Percentiles rank a stretch among this genome's conserved stretches.
Conservation (phyloP, 2,888 invertebrate species). For the Selenia dentaria region DNA sequence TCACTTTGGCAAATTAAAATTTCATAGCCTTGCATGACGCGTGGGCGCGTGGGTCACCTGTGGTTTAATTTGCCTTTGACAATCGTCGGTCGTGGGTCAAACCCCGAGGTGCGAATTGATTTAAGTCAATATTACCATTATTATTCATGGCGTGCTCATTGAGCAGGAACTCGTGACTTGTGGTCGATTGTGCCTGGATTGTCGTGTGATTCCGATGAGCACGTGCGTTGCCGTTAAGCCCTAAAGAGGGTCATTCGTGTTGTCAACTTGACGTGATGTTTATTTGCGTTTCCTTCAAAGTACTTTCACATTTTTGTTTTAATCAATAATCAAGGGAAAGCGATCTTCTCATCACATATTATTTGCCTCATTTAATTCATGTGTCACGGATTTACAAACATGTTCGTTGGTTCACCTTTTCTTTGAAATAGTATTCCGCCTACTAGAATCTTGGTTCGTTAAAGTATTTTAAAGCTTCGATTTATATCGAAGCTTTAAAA, state of each 20-base stretch:
- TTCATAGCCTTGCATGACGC: constrained; percentile 6
- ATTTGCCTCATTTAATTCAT: no score
- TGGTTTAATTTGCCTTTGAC: constrained; percentile 18
- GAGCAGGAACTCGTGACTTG: constrained; percentile 68
- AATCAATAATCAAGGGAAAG: no score
- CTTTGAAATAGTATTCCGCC: no score
- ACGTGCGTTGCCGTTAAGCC: constrained; percentile 65
- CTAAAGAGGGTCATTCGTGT: constrained; percentile 72
- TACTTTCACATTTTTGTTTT: no score
- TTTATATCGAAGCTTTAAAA: no score
- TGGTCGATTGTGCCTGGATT: constrained; percentile 66
- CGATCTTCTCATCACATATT: no score
- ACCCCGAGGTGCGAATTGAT: constrained; percentile 28
- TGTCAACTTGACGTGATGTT: constrained; percentile 49
- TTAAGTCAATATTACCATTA: constrained; percentile 54
- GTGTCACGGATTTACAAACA: no score
- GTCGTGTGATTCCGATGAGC: constrained; percentile 66
- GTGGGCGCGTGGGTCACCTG: constrained; percentile 5
- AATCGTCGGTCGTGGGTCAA: constrained; percentile 11
- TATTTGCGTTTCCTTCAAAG: constrained; percentile 7
- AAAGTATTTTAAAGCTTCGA: no score
- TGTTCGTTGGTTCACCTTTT: no score
- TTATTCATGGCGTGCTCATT: constrained; percentile 67
- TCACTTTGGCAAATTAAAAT: constrained; percentile 41
- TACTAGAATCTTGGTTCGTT: no score